Evolutionary conservation across 2,888 invertebrate species (phyloP), one percentile per base, ranked within the genome.

Genomic region (Drosophila pegasa): DNA sequence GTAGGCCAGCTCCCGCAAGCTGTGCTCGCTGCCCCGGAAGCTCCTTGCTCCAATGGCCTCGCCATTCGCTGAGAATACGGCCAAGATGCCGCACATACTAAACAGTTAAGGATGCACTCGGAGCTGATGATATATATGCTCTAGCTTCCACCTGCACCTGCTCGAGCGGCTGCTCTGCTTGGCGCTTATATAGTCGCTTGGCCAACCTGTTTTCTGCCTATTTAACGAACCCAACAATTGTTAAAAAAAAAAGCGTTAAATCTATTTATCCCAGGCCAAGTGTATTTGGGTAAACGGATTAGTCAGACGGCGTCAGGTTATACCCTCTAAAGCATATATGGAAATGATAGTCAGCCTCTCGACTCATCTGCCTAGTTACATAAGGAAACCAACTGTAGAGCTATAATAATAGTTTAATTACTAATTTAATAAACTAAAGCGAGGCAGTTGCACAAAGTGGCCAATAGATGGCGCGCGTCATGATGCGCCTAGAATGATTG

Each of bases 21-120:
- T 78, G 35, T 89, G 85, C n/a, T 70, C 57, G 22, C 80, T 75
- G 31, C 74, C 80, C 10, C 75, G 45, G 8, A 78, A 75, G 27
- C 58, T 47, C 20, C 76, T 82, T 0, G 71, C 18, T 9, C 47
- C 50, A 25, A 90, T 82, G 0, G 87, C 73, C 16, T 77, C 27
- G 1, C 85, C 84, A 20, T 80, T 71, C 12, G 77, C 61, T 0
- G 91, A 90, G 61, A 91, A 91, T 59, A 92, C 79, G 20, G 91
- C 90, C 67, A 91, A 88, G 48, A 91, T 91, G 31, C 91, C 91
- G 58, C 91, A 91, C 91, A 91, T 91, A 0, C 27, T 41, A n/a
- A 10, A 2, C 14, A 25, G 41, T 14, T 8, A 37, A 7, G 16
- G 18, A 3, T 29, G 3, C 8, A 27, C 0, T 12, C 2, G 18